phyloP scores from a whole-genome alignment of 2,113 vertebrate species.

The Brachypodius melanocephalos region DNA sequence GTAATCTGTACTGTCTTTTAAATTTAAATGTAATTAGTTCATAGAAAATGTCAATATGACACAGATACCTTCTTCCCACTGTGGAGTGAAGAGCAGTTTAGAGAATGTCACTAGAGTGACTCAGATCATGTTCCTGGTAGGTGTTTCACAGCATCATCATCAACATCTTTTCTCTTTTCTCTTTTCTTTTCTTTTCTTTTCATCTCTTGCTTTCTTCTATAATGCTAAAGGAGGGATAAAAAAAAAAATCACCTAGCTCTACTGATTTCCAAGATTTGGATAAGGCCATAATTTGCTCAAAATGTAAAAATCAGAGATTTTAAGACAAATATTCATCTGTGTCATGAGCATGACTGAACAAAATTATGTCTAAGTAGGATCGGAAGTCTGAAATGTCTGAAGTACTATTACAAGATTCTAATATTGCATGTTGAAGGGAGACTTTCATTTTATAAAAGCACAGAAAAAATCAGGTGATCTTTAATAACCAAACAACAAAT shows the following conservation, averaged over 20 bases:
- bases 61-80: neutral
- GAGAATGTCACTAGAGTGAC: neutral
- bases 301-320: neutral
- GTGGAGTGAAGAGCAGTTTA: neutral
- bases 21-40: neutral
- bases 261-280: neutral
- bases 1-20: neutral
- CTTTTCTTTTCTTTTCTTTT: neutral
- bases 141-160: neutral
- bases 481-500: neutral
- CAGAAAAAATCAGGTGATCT: neutral
- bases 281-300: neutral
- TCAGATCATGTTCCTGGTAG: neutral
- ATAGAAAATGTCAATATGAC: neutral
- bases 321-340: neutral
- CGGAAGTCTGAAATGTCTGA: neutral
- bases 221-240: neutral
- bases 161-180: neutral
- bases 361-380: neutral
- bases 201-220: neutral
- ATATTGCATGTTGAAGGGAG: neutral
- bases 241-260: neutral
- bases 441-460: neutral
- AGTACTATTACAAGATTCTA: neutral
- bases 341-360: neutral